These are phyloP conservation scores for Sphyrna mokarran DNA, from an alignment of 2,113 vertebrate genomes.

Conservation along the genomic window DNA sequence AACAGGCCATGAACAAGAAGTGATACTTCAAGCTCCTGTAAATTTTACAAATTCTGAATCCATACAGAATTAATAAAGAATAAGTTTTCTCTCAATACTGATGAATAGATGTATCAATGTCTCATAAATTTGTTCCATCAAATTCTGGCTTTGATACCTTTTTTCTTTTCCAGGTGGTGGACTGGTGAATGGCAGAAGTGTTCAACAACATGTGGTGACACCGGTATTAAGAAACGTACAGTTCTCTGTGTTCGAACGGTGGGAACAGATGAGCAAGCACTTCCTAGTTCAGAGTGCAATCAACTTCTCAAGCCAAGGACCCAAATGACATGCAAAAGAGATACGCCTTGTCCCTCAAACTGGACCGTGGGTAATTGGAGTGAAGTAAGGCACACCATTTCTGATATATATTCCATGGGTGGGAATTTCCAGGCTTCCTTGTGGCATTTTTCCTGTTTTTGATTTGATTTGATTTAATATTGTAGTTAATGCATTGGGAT, in stretches of 20 bases:
- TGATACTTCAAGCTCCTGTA: background rate
- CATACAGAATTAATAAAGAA: background rate
- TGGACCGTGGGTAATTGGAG: conserved; percentile 87
- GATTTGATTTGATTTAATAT: no score
- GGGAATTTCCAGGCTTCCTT: no score
- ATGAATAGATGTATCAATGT: background rate
- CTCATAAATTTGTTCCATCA: background rate
- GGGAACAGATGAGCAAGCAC: conserved; percentile 78
- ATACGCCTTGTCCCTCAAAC: conserved; percentile 77
- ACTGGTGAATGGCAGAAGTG: conserved; percentile 91
- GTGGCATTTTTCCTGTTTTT: no score
- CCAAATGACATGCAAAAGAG: conserved; percentile 77
- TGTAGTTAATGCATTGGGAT: background rate
- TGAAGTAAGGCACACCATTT: conserved; percentile 56
- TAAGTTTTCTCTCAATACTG: background rate
- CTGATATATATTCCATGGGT: background rate
- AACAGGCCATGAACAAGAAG: background rate
- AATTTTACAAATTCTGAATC: background rate
- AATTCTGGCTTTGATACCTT: background rate
- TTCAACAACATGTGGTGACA: conserved; percentile 71
- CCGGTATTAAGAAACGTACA: conserved; percentile 74
- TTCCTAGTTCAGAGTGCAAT: conserved; percentile 71
- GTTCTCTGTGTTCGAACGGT: conserved; percentile 83
- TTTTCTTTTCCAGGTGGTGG: conserved; percentile 79
- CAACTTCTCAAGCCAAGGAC: conserved; percentile 83